A percentile compares a stretch with the other conserved stretches of the same genome.
Evolutionary conservation across 2,797 vertebrate species (phyloP).

Genomic region (Coranthus polyacanthus): DNA sequence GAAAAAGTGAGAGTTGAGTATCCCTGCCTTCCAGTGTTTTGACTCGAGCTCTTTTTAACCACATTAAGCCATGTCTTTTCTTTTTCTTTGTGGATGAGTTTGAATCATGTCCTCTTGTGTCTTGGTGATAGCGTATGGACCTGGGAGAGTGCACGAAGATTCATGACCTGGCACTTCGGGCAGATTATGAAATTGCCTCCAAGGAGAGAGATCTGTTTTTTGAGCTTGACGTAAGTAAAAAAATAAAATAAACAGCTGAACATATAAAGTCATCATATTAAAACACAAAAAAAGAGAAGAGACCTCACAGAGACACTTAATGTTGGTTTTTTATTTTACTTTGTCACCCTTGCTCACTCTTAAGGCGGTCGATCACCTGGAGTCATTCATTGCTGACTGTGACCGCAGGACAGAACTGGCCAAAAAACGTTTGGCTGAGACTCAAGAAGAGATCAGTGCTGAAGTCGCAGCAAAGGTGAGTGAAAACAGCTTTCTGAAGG

Average conservation of each 20-base stretch:
- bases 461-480: conserved; percentile 97
- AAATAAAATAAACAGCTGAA: not conserved
- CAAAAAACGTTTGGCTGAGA: conserved; percentile 98
- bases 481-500: not conserved
- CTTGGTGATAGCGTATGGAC: conserved; percentile 92
- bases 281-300: not conserved
- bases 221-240: conserved; percentile 94
- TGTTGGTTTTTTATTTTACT: not conserved
- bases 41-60: too few relatives aligned
- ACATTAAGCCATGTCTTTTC: too few relatives aligned
- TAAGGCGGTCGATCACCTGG: conserved; percentile 97
- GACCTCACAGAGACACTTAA: too few relatives aligned
- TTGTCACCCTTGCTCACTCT: not conserved
- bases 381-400: conserved; percentile 97
- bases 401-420: conserved; percentile 97
- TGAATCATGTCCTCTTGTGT: conserved; percentile 21
- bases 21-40: too few relatives aligned
- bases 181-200: conserved; percentile 99
- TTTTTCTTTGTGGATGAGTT: too few relatives aligned
- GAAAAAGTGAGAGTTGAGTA: too few relatives aligned
- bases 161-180: conserved; percentile 97
- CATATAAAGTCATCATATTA: not conserved
- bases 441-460: conserved; percentile 98
- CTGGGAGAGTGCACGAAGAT: conserved; percentile 98
- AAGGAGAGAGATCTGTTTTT: conserved; percentile 98